phyloP scores from a whole-genome alignment of 2,888 invertebrate genomes.

The Carabus problematicus region DNA sequence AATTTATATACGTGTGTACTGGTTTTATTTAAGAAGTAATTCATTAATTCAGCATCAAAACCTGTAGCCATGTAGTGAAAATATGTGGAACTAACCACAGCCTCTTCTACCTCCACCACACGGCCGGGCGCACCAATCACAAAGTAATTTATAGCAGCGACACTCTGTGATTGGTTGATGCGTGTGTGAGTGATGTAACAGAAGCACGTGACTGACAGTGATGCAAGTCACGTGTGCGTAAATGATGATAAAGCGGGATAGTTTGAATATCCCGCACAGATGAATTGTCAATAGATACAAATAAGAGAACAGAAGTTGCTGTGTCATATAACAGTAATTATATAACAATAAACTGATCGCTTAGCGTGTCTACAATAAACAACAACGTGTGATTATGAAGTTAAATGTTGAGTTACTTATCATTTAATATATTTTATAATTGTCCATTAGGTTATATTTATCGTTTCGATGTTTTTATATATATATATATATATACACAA shows the following conservation, averaged over 20 bases:
- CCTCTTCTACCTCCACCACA: constrained; percentile 37
- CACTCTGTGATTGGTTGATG: constrained; percentile 18
- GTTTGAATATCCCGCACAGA: constrained; percentile 2
- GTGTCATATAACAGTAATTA: background rate
- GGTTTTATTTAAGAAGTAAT: background rate
- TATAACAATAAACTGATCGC: constrained; percentile 2
- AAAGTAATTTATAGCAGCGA: constrained; percentile 8
- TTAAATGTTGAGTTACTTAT: constrained; percentile 42
- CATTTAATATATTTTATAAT: constrained; percentile 17
- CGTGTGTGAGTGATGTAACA: no score
- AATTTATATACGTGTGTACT: constrained; percentile 4
- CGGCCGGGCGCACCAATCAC: constrained; percentile 7
- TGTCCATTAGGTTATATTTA: constrained; percentile 26
- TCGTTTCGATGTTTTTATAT: constrained; percentile 11
- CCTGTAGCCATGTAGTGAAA: constrained; percentile 9
- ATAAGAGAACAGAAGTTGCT: no score
- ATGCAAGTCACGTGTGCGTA: no score
- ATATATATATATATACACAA: constrained; percentile 1
- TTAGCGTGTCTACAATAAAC: constrained; percentile 8
- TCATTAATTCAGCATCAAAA: no score
- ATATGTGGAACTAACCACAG: constrained; percentile 39
- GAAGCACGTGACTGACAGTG: no score
- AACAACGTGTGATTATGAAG: constrained; percentile 30
- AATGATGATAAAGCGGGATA: background rate
- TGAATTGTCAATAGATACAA: no score